These are phyloP conservation scores for Abrostola tripartita DNA, from an alignment of 2,888 invertebrate species.

Conservation along the genomic window DNA sequence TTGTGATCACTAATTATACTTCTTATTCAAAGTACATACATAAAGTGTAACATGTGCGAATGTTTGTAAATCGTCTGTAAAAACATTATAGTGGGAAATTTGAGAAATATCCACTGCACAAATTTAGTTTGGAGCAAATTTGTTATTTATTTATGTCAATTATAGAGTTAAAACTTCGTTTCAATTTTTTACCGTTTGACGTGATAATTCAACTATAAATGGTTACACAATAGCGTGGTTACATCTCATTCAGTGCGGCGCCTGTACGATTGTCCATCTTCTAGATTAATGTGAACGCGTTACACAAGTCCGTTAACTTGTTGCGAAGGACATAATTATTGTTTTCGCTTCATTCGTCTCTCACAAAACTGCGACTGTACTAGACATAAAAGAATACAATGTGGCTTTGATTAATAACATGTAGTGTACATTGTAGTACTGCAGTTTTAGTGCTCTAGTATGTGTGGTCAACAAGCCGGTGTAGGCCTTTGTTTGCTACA, in stretches of 20 bases:
- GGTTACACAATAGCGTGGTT: conserved; percentile 31
- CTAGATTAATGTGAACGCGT: conserved; percentile 77
- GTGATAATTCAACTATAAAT: conserved; percentile 32
- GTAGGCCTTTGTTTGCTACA: conserved; percentile 2
- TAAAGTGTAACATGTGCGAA: neutral
- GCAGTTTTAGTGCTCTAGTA: conserved; percentile 3
- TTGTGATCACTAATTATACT: neutral
- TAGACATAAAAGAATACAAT: conserved; percentile 66
- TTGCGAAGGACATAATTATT: conserved; percentile 74
- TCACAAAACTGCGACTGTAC: conserved; percentile 59
- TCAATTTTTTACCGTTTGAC: conserved; percentile 2
- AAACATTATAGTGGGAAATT: too few species aligned
- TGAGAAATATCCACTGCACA: too few species aligned
- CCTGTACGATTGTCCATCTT: conserved; percentile 66
- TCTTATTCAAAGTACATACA: neutral
- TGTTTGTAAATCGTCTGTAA: neutral
- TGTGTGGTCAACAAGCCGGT: too few species aligned
- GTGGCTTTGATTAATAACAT: conserved; percentile 73
- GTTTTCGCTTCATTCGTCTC: conserved; percentile 65
- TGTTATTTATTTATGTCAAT: too few species aligned
- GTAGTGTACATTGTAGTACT: conserved; percentile 53
- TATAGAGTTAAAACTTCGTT: too few species aligned
- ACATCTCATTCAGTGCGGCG: conserved; percentile 60
- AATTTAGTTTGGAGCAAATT: too few species aligned
- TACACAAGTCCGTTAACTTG: conserved; percentile 72